These are phyloP conservation scores for Nycticryphes semicollaris DNA, from an alignment of 2,113 vertebrate genomes.

Conservation along the genomic window DNA sequence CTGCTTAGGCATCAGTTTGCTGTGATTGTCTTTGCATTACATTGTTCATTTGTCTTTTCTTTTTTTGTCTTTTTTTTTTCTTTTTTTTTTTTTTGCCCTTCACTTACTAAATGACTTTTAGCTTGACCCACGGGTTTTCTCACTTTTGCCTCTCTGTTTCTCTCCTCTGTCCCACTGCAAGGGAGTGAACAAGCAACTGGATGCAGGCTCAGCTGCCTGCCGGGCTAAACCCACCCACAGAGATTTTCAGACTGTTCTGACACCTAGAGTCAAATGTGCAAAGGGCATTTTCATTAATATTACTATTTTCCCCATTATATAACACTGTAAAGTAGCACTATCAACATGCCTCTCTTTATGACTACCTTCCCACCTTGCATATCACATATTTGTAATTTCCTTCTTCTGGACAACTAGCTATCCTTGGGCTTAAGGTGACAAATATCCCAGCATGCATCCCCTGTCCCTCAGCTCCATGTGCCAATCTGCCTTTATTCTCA, in stretches of 20 bases:
- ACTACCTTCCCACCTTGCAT: neutral
- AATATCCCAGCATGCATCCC: fast-evolving
- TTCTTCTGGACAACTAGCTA: neutral
- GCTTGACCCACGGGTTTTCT: neutral
- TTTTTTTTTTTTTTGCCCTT: neutral
- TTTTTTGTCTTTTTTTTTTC: too few species aligned
- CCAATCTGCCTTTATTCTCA: neutral
- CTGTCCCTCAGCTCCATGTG: neutral
- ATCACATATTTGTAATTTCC: neutral
- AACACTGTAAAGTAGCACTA: neutral
- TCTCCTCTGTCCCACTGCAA: neutral
- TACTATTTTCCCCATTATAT: neutral
- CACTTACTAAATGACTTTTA: neutral
- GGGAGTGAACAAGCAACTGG: neutral
- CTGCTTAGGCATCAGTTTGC: neutral
- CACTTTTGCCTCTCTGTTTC: neutral
- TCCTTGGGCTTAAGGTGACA: neutral
- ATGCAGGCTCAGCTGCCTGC: neutral
- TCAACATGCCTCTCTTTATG: neutral
- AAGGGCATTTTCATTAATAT: neutral
- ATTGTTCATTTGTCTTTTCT: too few species aligned
- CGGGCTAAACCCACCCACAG: neutral
- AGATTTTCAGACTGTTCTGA: neutral
- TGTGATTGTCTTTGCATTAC: neutral
- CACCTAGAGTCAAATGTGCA: neutral